Base-by-base conservation (phyloP, 2,888 invertebrate species). In the Salticus scenicus region DNA sequence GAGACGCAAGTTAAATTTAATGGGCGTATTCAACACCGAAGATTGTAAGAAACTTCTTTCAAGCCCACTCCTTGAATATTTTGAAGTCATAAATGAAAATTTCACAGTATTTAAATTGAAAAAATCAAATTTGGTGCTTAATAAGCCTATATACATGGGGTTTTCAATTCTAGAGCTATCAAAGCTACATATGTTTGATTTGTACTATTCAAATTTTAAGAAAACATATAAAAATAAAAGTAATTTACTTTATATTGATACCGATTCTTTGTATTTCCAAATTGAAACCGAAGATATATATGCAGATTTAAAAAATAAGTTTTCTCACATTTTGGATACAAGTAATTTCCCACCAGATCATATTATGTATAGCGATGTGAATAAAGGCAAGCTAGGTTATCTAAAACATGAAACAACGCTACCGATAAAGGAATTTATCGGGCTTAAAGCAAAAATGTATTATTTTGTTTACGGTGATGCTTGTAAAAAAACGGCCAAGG, bases 401-500 rank as follows among this genome's bases (percentile, higher is more conserved):
- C 33, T 42, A 28, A 71, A 71, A 27, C n/a, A 8, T 5, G 47
- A 71, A 14, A 14, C 10, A 8, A 20, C 14, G 12, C 20, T 24
- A 14, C 28, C 71, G 12, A 12, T 71, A 14, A 42, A 71, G 27
- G 71, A 71, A 71, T 47, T 71, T 27, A 28, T 47, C 1, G 37
- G 37, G 10, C 37, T 17, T 0, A 37, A 37, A 69, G 20, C 37
- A 0, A 20, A 33, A 33, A 69, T 33, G 69, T 69, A 69, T 17
- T 30, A 31, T 1, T 73, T 12, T 33, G 31, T 31, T 14, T 51
- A 17, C 7, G 63, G 74, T 1, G 1, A 14, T 17, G 24, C 0
- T 0, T 74, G 63, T 63, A 74, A 63, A 28, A 74, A 64, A 42
- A 74, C 63, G 1, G 63, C 27, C 10, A 74, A 74, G 27, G 74